These are phyloP conservation scores for Carcharodon carcharias DNA, from an alignment of 2,797 vertebrate genomes.

Conservation along the genomic window DNA sequence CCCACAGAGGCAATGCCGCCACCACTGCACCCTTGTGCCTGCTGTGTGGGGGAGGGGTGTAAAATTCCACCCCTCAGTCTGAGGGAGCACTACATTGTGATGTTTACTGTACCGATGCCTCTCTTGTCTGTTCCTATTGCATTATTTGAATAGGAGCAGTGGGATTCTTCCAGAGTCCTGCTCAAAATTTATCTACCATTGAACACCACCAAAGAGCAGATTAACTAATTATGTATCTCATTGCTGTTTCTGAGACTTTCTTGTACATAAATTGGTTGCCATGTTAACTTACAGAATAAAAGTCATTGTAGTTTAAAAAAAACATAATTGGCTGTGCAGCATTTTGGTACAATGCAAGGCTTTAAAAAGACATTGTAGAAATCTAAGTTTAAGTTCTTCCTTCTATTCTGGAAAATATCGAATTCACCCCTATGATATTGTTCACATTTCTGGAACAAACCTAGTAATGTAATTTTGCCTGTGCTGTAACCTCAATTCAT, in stretches of 20 bases:
- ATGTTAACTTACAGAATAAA: neutral
- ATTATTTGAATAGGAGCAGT: neutral
- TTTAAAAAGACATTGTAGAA: neutral
- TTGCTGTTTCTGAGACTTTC: neutral
- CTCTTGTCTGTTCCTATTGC: neutral
- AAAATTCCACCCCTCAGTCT: neutral
- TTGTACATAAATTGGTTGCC: neutral
- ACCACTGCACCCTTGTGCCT: too few relatives aligned
- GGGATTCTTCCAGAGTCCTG: too few relatives aligned
- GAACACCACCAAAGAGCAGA: neutral
- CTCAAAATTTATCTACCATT: neutral
- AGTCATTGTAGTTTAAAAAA: neutral
- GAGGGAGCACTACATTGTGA: neutral
- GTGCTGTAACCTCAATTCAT: neutral
- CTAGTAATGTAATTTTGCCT: neutral
- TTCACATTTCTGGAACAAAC: neutral
- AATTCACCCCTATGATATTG: neutral
- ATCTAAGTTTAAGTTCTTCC: neutral
- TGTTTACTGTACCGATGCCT: neutral
- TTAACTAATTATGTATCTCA: neutral
- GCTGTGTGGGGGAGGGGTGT: too few relatives aligned
- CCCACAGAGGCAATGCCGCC: too few relatives aligned
- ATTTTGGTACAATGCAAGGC: too few relatives aligned
- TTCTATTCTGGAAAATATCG: neutral
- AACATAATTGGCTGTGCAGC: neutral